Percentiles rank a stretch among this genome's conserved stretches.
Evolutionary conservation across 2,113 vertebrate species (phyloP).

Genomic region (Regulus satrapa): DNA sequence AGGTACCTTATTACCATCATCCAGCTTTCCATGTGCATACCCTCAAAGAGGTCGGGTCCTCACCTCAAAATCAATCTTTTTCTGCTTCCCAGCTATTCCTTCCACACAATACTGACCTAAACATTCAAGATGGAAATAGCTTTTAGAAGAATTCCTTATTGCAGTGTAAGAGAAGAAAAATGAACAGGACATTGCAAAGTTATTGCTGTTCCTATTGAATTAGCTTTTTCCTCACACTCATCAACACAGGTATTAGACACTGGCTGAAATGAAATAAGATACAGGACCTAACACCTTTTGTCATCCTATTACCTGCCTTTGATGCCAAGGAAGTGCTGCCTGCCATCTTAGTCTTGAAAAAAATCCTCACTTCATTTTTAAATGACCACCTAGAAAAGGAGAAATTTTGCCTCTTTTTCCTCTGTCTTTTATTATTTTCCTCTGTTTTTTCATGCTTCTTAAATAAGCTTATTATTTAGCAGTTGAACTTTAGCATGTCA

Average conservation of each 20-base stretch:
- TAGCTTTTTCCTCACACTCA: not conserved
- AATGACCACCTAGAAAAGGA: not conserved
- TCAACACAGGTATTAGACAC: not conserved
- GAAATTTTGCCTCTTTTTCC: not conserved
- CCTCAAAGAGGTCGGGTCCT: not conserved
- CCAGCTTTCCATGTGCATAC: not conserved
- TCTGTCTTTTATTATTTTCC: not conserved
- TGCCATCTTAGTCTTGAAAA: not conserved
- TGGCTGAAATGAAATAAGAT: not conserved
- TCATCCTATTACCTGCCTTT: not conserved
- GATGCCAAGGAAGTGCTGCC: not conserved
- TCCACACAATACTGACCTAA: not conserved
- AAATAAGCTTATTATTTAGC: not conserved
- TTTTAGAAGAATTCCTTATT: not conserved
- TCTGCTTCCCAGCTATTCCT: not conserved
- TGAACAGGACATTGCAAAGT: not conserved
- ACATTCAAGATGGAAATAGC: not conserved
- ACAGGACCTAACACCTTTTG: not conserved
- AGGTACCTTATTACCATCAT: not conserved
- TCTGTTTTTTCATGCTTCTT: not conserved
- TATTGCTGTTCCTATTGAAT: not conserved
- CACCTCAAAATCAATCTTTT: not conserved
- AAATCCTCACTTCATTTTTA: not conserved
- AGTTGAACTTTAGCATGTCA: not conserved
- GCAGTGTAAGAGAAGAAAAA: not conserved